phyloP scores from a whole-genome alignment of 2,113 vertebrate genomes.

The Vireo altiloquus region DNA sequence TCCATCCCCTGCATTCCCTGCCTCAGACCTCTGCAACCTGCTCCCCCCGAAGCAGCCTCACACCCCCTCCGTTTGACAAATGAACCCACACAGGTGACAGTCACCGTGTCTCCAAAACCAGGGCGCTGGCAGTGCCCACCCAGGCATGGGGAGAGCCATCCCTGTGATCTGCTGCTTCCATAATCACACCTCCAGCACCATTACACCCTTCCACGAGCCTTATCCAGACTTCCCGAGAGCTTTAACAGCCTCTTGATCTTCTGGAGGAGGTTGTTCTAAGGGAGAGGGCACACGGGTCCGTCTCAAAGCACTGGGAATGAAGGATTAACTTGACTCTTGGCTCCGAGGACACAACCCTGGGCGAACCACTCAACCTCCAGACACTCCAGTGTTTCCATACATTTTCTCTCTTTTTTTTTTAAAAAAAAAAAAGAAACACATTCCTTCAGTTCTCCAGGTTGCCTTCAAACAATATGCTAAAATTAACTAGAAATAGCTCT shows the following conservation, averaged over 20 bases:
- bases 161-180: background rate
- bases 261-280: background rate
- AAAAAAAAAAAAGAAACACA: background rate
- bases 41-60: background rate
- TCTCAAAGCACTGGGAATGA: background rate
- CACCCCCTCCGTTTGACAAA: rapidly evolving
- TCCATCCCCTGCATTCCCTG: background rate
- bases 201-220: rapidly evolving
- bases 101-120: background rate
- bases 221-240: rapidly evolving
- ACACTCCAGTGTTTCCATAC: background rate
- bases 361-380: background rate
- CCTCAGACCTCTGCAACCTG: background rate
- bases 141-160: background rate
- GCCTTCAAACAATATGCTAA: background rate
- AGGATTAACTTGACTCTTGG: background rate
- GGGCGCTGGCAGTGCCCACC: background rate
- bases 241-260: background rate
- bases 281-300: rapidly evolving
- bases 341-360: background rate
- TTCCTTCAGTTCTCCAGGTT: rapidly evolving
- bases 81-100: background rate
- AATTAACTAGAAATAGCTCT: background rate
- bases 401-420: background rate
- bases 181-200: background rate